Evolutionary conservation across 2,888 invertebrate species (phyloP), one percentile per base, ranked within the genome.

Genomic region (Protonemura montana): DNA sequence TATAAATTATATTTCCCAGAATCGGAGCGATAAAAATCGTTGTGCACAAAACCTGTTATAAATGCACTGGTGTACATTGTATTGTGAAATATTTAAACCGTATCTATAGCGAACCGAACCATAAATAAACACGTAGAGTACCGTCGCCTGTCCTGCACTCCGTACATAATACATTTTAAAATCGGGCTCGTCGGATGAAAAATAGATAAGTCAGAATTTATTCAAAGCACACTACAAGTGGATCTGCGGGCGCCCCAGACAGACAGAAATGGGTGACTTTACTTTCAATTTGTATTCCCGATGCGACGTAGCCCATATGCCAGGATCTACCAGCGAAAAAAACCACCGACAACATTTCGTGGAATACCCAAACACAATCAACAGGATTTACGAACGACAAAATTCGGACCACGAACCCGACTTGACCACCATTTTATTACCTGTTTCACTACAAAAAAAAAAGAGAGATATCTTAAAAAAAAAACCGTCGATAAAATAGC

Each of bases 201-300:
- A 59, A 59, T 59, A 59, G 59, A 59, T 59, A 59, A 59, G 59
- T 59, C 59, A 59, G 59, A 59, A 59, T 59, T 59, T 59, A 59
- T 59, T 59, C 59, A 59, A 59, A 59, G 59, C 59, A 59, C 59
- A 59, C 35, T 35, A 35, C 35, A 21, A 59, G 59, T 59, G 59
- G 59, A 59, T 59, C 59, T 35, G 59, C 13, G 59, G 59, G 21
- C 13, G 16, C 59, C 59, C 59, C 59, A 59, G 59, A 59, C 59
- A 13, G 59, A 59, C 59, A 59, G 59, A 59, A 59, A 59, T 59
- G 59, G 59, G 59, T 59, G 59, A 59, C 59, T 59, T 59, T 59
- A 59, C 59, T 59, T 59, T 59, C 59, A 59, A 59, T 59, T 59
- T 59, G 59, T 59, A 59, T 59, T 59, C 59, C 59, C 59, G 16